A percentile compares a stretch with the other conserved stretches of the same genome.
phyloP scores from a whole-genome alignment of 1,140 invertebrate species.

The Philotrypesis tridentata region DNA sequence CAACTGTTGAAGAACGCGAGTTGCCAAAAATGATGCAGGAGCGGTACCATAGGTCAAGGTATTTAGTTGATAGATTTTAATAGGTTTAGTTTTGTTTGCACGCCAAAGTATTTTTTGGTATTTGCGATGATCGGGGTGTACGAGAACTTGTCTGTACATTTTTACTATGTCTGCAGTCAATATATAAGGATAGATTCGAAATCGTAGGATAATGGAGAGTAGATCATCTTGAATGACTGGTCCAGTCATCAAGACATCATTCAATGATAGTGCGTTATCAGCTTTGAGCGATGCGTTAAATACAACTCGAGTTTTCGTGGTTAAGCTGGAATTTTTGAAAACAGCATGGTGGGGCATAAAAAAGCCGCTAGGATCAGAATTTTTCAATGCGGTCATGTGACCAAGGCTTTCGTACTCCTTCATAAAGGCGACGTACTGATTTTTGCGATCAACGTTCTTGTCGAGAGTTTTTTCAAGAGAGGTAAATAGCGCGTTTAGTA shows the following conservation, averaged over 20 bases:
- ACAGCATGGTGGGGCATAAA: conserved; percentile 71
- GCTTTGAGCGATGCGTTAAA: conserved; percentile 62
- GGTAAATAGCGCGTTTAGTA: neutral
- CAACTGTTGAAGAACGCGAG: conserved; percentile 7
- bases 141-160: conserved; percentile 64
- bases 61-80: neutral
- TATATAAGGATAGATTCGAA: conserved; percentile 56
- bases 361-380: conserved; percentile 24
- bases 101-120: conserved; percentile 29
- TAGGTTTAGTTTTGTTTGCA: no score
- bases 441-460: conserved; percentile 51
- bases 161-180: conserved; percentile 65
- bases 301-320: conserved; percentile 63
- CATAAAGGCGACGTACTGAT: conserved; percentile 61
- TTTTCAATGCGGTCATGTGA: conserved; percentile 57
- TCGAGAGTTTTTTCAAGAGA: conserved; percentile 45
- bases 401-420: no score
- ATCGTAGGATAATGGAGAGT: conserved; percentile 38
- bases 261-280: conserved; percentile 53
- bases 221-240: no score
- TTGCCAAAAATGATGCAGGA: neutral
- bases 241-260: no score
- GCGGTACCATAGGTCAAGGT: no score
- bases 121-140: conserved; percentile 56
- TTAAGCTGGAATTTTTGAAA: conserved; percentile 56